Base-by-base conservation (phyloP, 2,113 vertebrate genomes). In the Vireo altiloquus region DNA sequence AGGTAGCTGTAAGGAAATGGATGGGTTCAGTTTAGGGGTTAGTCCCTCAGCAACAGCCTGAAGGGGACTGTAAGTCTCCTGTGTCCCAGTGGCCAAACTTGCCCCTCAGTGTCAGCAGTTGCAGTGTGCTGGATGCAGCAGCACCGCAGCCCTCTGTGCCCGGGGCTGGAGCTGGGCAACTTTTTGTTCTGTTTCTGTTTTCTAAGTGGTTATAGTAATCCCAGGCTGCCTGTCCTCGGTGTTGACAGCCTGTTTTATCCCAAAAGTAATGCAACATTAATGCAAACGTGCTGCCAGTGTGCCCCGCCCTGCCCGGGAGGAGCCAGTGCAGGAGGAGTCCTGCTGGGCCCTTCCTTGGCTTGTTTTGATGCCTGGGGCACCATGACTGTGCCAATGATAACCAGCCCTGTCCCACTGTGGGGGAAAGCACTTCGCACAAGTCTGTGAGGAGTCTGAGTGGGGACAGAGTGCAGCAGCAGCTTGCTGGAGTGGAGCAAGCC, bases 211-310 rank as follows among this genome's bases (percentile, higher is more conserved):
- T 15, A 4, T 2, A 28, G 42, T 65, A 64, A 30, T 4, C 3
- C 59, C 50, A 47, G 90, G 82, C 31, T 88, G 91, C 59, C 87
- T 19, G 65, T 74, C 30, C 52, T 27, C 24, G 15, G 54, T 65
- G 59, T 39, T 60, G 19, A 4, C 85, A 82, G 85, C 85, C 90
- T 90, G 64, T 56, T 89, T 87, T 88, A 93, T 89, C 82, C 94
- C 90, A 68, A 94, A 94, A 37, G 31, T 74, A 93, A 78, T 18
- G 94, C 93, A 94, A 54, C 39, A 1, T 13, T 39, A 93, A 95
- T 82, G 85, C 92, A 96, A 72, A 90, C 11, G 44, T 78, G 70
- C 75, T 70, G 84, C 81, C 75, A 49, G 64, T 0, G 6, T 72
- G 70, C 82, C 88, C 74, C 3, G 92, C 82, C 68, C 70, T 69